A percentile compares a stretch with the other conserved stretches of the same genome.
phyloP scores from a whole-genome alignment of 1,140 invertebrate species.

The Euwallacea fornicatus region DNA sequence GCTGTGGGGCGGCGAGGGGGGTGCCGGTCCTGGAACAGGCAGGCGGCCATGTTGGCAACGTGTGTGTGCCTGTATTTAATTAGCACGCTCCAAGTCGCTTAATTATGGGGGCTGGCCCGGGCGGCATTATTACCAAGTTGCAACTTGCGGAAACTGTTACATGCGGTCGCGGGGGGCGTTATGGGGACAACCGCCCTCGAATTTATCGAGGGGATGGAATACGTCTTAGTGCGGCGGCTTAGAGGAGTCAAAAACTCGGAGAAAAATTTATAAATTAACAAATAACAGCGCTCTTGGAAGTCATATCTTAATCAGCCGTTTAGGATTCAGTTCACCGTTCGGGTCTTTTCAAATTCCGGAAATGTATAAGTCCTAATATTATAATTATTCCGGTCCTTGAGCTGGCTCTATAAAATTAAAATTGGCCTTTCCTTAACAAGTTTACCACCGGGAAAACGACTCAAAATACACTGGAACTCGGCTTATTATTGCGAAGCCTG shows the following conservation, averaged over 20 bases:
- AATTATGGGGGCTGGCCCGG: slow-evolving; percentile 50
- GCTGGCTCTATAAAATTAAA: slow-evolving; percentile 4
- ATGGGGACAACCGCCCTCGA: no score
- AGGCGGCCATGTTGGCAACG: slow-evolving; percentile 50
- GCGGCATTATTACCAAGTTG: slow-evolving; percentile 50
- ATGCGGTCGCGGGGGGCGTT: slow-evolving; percentile 43
- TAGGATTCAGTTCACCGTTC: not conserved
- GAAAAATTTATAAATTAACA: no score
- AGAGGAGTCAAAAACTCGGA: no score
- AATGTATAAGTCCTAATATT: slow-evolving; percentile 3
- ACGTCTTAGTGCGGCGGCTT: no score
- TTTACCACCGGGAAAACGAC: slow-evolving; percentile 1
- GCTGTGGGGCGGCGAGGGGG: slow-evolving; percentile 24
- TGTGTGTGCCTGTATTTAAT: slow-evolving; percentile 51
- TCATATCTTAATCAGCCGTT: no score
- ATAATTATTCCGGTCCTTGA: not conserved
- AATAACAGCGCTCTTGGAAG: no score
- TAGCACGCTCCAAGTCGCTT: slow-evolving; percentile 49
- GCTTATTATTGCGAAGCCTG: not conserved
- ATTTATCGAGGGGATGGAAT: no score
- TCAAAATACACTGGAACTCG: not conserved
- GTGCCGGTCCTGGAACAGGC: slow-evolving; percentile 30
- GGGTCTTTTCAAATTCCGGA: not conserved
- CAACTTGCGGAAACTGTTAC: slow-evolving; percentile 49
- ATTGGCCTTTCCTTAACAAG: slow-evolving; percentile 4